Evolutionary conservation across 2,888 invertebrate genomes (phyloP), one percentile per base, ranked within the genome.

Genomic region (Mythimna pallens): DNA sequence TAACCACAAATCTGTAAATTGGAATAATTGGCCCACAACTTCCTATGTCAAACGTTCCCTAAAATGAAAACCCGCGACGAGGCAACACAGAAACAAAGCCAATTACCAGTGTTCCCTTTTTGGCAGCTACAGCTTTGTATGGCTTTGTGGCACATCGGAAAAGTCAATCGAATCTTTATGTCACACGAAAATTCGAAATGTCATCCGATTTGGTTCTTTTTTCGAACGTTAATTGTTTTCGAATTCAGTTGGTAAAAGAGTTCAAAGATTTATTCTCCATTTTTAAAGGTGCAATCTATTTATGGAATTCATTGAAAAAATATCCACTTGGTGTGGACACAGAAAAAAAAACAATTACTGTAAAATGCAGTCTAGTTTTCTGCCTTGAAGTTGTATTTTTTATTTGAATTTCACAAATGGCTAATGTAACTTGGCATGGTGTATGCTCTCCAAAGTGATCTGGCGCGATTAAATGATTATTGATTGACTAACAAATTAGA

Each of bases 11-110:
- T 47, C 47, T 47, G 47, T 47, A 47, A 52, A 52, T 52, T 52
- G 50, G n/a, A n/a, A n/a, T 52, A 52, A 52, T 52, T 52, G 50
- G n/a, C 50, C 50, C 50, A 52, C 50, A n/a, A 52, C 50, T 52
- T 52, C 36, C 8, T 12, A 14, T 9, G 65, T 54, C 65, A 78
- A 70, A 77, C 22, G 22, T 55, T 52, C 55, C 1, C 43, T 10
- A 47, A 82, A 78, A 54, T 62, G 36, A 68, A 81, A 77, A 77
- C 55, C 55, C 55, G 4, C 25, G n/a, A 20, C 36, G 17, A 58
- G 1, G 55, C 30, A 30, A n/a, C 50, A 22, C 30, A 30, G 70
- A 47, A 69, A 54, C 30, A 70, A 62, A 77, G 54, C 9, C 25
- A 20, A 68, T 62, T 65, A 22, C 36, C 17, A 47, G 55, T 58